Evolutionary conservation across 2,113 vertebrate species (phyloP), one percentile per base, ranked within the genome.

Genomic region (Oryzias celebensis): DNA sequence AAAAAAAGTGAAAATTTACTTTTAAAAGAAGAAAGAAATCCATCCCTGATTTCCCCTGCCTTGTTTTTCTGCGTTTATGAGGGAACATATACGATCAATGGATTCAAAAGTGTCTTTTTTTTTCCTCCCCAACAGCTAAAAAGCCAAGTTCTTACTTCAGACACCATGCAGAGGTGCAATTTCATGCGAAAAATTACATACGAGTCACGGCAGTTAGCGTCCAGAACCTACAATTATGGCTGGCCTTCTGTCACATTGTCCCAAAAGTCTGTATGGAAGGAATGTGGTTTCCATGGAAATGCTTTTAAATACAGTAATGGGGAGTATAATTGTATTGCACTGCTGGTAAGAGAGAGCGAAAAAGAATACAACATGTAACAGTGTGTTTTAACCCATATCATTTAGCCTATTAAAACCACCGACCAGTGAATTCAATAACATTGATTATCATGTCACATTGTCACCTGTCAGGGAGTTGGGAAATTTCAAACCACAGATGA

Each of bases 221-320:
- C 78, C 77, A 53, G 72, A 87, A 74, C 82, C 72, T 78, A 59
- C 75, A 88, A 88, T 89, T 86, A 88, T 56, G 46, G 58, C 71
- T 62, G 76, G 47, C 70, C 65, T 53, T 60, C 82, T 84, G 60
- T 85, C 85, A 88, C 65, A 59, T 68, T 64, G 70, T 74, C 66
- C 73, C 65, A 58, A 51, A 55, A 24, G 75, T 71, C 73, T 73
- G 82, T 51, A 69, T 55, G 72, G 78, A 79, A 84, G 56, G 80
- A 87, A 79, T 86, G 42, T 57, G 51, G 71, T 81, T 69, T 74
- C 84, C 71, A 85, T 85, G 85, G 76, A 75, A 76, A 87, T 73
- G 48, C 50, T 55, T 70, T 58, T 61, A 65, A 55, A 66, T 78
- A 65, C 51, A 64, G 55, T 49, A 70, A 65, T 49, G 20, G 24